phyloP scores from a whole-genome alignment of 2,113 vertebrate species.

The Heterotilapia buettikoferi region DNA sequence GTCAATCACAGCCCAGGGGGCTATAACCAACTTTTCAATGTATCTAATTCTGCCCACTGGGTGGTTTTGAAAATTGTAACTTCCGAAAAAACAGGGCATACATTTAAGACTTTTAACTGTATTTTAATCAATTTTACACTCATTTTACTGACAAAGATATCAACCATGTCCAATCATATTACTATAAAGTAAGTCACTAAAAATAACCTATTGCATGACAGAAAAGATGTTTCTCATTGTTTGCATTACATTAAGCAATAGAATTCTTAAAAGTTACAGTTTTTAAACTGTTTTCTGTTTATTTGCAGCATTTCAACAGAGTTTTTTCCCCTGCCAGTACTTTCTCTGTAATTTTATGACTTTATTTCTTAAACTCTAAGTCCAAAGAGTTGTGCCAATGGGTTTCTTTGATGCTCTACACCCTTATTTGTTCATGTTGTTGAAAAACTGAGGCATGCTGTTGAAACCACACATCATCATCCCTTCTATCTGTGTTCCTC shows the following conservation, averaged over 20 bases:
- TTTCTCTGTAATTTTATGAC: neutral
- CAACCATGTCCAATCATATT: neutral
- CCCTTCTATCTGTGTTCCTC: conserved; percentile 1
- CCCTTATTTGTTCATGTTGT: neutral
- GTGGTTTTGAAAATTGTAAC: neutral
- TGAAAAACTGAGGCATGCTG: neutral
- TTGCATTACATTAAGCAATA: neutral
- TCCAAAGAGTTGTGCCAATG: neutral
- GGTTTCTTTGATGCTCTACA: neutral
- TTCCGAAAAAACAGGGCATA: neutral
- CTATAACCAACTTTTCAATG: neutral
- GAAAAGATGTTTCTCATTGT: neutral
- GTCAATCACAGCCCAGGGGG: neutral
- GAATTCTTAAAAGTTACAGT: neutral
- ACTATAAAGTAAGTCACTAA: neutral
- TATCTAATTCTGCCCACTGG: neutral
- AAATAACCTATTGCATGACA: neutral
- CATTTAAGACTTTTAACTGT: neutral
- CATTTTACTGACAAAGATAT: neutral
- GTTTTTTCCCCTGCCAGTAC: neutral
- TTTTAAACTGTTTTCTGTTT: neutral
- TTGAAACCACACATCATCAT: neutral
- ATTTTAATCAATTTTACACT: neutral
- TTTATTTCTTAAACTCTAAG: neutral
- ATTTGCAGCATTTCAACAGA: neutral